Base-by-base conservation (phyloP, 1,140 invertebrate species). In the Bombus haemorrhoidalis region DNA sequence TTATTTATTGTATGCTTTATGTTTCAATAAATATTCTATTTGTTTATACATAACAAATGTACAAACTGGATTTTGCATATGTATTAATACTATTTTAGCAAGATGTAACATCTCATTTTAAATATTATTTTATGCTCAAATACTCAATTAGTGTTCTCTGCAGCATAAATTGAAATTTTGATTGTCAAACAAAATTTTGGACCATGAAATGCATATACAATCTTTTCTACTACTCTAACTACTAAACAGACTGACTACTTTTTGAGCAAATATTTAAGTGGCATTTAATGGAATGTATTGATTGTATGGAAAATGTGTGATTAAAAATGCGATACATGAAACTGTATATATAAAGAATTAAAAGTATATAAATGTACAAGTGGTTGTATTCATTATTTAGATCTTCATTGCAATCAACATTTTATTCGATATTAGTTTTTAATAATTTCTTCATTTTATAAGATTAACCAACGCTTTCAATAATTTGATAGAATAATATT, bases 231-330 rank as follows among this genome's bases (percentile, higher is more conserved):
- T 91, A 91, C 74, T 90, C 87, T 90, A 91, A 88, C 87, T 86
- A 91, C 88, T 93, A 92, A 93, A 93, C 92, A 93, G 93, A 93
- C 93, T 93, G 93, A 93, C 91, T 93, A 93, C 90, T 86, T 93
- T 93, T 91, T 91, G 91, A 89, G 93, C 92, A 93, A 89, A 88
- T 93, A 93, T 93, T 93, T 91, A 91, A 87, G 88, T 91, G 91
- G 85, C 78, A 62, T 83, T 90, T 90, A 89, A 89, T 72, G 85
- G 73, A 86, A 86, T 80, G 69, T 72, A 83, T 72, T 89, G 80
- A 90, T 75, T 89, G 87, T 79, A 43, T 57, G 57, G 78, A 32
- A 75, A 68, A 69, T 62, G 88, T 53, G 90, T 89, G 92, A 83
- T 82, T 85, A 84, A 91, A 84, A 81, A 84, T 83, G 64, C 53